These are phyloP conservation scores for Cotesia vestalis DNA, from an alignment of 1,140 invertebrate species.

Conservation along the genomic window DNA sequence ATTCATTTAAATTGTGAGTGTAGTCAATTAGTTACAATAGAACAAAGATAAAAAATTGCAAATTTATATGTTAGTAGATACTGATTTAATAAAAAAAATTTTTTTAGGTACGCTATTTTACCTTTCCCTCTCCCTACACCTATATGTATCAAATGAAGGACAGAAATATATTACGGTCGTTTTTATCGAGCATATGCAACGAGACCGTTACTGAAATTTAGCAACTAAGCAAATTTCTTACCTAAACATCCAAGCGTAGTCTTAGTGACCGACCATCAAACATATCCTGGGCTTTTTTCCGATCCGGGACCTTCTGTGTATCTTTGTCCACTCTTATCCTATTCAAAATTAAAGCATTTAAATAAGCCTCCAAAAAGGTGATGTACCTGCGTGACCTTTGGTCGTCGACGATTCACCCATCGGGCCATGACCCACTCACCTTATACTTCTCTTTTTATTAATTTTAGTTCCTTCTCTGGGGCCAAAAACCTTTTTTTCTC, in stretches of 20 bases:
- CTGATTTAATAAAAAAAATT: too few relatives aligned
- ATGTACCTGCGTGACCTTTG: slow-evolving; percentile 61
- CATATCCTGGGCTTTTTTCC: not conserved
- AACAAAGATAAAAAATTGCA: too few relatives aligned
- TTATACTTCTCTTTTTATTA: slow-evolving; percentile 12
- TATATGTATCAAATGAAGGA: not conserved
- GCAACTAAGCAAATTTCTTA: not conserved
- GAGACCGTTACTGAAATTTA: slow-evolving; percentile 20
- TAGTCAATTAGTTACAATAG: too few relatives aligned
- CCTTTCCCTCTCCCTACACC: too few relatives aligned
- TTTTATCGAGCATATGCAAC: slow-evolving; percentile 1
- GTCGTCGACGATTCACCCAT: slow-evolving; percentile 48
- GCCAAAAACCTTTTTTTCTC: not conserved
- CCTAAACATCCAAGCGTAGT: not conserved
- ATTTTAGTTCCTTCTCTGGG: not conserved
- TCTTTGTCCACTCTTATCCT: not conserved
- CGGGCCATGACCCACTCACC: slow-evolving; percentile 43
- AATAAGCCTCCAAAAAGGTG: slow-evolving; percentile 53
- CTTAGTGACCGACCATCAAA: too few relatives aligned
- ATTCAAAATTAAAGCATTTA: slow-evolving; percentile 54
- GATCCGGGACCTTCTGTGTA: not conserved
- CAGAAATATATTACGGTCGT: slow-evolving; percentile 17
- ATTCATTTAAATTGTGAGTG: too few relatives aligned
- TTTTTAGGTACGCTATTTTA: too few relatives aligned
- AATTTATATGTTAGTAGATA: too few relatives aligned